Base-by-base conservation (phyloP, 2,888 invertebrate species). In the Drosophila niveifrons region DNA sequence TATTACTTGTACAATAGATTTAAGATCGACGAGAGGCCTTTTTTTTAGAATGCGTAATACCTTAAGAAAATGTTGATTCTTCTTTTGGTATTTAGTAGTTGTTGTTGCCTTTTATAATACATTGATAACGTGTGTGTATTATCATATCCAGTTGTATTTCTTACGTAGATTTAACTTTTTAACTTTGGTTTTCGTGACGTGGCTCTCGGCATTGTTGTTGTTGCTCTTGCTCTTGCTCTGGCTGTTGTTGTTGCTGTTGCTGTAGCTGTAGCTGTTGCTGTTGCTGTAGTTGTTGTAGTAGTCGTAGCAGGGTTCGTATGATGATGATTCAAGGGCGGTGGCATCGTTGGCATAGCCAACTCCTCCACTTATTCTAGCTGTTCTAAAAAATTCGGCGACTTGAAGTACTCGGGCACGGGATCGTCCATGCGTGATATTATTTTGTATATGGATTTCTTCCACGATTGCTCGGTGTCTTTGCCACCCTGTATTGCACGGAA, bases 361-460 rank as follows among this genome's bases (percentile, higher is more conserved):
- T 86, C 84, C 79, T 82, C 85, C 81, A 89, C 82, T 90, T 92
- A 98, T 95, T 98, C 98, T 92, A 99, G 95, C 93, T 98, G 98
- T 93, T 99, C 99, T 93, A 99, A 96, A 95, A 99, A 99, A 94
- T 99, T 98, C 86, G 99, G 98, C 91, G 98, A 98, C 93, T 99
- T 99, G 95, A 99, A 99, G 94, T 98, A 99, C 93, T 99, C 99
- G 85, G 99, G 99, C 90, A 99, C 98, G 78, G 97, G 96, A 93
- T 99, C 99, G 94, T 99, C 99, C 94, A 99, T 95, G 92, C 99
- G 96, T 90, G 99, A 98, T 93, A 99, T 99, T 91, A 99, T 96
- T 93, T 99, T 99, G 95, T 99, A 99, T 93, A 99, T 99, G 91
- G 98, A 97, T 93, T 99, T 99, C 94, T 99, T 99, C 99, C 99